Evolutionary conservation across 2,113 vertebrate species (phyloP), one percentile per base, ranked within the genome.

Genomic region (Callaeas wilsoni): DNA sequence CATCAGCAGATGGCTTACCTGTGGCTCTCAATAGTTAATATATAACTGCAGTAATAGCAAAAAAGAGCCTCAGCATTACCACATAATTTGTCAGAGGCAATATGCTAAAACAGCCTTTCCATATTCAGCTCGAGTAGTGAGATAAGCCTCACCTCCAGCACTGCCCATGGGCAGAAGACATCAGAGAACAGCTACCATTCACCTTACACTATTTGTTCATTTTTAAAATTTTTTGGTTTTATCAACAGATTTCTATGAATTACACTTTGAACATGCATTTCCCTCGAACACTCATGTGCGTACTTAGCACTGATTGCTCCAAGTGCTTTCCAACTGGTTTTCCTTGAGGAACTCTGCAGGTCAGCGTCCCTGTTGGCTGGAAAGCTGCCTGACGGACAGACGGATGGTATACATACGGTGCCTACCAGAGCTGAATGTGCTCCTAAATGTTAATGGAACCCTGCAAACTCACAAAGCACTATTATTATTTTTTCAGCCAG

Each of bases 1-100:
- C 94, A 86, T 84, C 65, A 89, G 94, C 93, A 92, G 86, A 93
- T 73, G 93, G 86, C 77, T 93, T 79, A 96, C 93, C 93, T 94
- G 89, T 96, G 87, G 84, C 92, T 93, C 84, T 82, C 86, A 90
- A 92, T 76, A 69, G 96, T 96, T 97, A 95, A 97, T 94, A 68
- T 71, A 18, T 92, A 97, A 96, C 90, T 92, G 73, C 80, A 92
- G 76, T 46, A 92, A 92, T 71, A 90, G 81, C 55, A 91, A 74
- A 73, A 90, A 84, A 71, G 76, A 63, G 80, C 33, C 71, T 89
- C 57, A 70, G 85, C 60, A 92, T 75, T 96, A 96, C 94, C 62
- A 90, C 50, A 39, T 41, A 92, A 95, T 92, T 95, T 84, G 76
- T 96, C 90, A 89, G 92, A 92, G 76, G 88, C 65, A 93, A 78